Evolutionary conservation across 2,113 vertebrate genomes (phyloP).

Genomic region (Sturnira hondurensis): DNA sequence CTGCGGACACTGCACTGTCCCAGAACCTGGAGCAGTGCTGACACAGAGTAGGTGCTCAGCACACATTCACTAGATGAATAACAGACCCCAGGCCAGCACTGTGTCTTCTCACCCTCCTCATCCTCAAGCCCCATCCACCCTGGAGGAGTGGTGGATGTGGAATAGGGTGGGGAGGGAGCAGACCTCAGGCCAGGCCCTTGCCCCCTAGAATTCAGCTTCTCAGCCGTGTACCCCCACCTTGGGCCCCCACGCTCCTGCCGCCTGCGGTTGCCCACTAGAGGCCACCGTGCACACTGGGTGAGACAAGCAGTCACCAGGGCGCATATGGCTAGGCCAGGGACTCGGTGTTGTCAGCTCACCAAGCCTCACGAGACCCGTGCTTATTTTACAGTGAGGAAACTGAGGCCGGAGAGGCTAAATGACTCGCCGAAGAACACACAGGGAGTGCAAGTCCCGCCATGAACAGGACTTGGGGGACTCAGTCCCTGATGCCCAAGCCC

Average conservation of each 20-base stretch:
- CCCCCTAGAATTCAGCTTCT: not conserved
- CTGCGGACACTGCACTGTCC: not conserved
- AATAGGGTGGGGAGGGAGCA: no score
- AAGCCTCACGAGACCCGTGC: rapidly evolving
- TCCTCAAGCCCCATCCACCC: not conserved
- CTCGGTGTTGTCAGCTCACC: not conserved
- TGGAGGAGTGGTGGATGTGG: rapidly evolving
- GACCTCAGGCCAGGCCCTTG: not conserved
- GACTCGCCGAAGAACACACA: not conserved
- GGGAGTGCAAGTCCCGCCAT: not conserved
- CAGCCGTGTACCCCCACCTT: not conserved
- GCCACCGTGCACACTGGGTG: rapidly evolving
- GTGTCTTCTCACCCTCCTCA: not conserved
- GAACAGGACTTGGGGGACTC: rapidly evolving
- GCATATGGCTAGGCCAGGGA: not conserved
- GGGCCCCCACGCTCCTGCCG: not conserved
- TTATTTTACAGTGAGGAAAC: not conserved
- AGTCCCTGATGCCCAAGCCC: not conserved
- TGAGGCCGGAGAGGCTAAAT: not conserved
- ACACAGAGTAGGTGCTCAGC: not conserved
- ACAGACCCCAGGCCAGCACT: not conserved
- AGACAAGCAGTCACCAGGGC: not conserved
- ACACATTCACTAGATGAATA: not conserved
- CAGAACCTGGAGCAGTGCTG: not conserved
- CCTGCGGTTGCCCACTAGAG: not conserved